Evolutionary conservation across 2,797 vertebrate genomes (phyloP).

Genomic region (Borostomias antarcticus): DNA sequence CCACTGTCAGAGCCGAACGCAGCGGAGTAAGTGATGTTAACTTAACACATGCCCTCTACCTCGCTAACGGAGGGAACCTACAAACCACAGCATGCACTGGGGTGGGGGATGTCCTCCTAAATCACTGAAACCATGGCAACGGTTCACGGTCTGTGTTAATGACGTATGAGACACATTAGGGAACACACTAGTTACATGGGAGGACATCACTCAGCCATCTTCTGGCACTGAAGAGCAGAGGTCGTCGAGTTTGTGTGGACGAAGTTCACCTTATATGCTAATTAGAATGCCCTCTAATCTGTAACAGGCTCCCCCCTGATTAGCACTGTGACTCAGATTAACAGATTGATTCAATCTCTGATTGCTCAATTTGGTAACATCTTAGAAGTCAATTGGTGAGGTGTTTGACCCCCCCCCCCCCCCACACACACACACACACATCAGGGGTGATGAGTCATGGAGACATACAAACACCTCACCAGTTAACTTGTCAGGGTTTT

Average conservation of each 20-base stretch:
- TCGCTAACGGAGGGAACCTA: neutral
- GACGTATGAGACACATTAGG: slow-evolving; percentile 44
- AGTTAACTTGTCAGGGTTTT: too few species aligned
- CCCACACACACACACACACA: too few species aligned
- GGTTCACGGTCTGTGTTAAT: slow-evolving; percentile 43
- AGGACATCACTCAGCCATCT: slow-evolving; percentile 33
- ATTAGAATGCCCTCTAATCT: slow-evolving; percentile 54
- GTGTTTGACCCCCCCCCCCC: neutral
- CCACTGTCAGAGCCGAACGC: neutral
- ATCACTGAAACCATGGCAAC: slow-evolving; percentile 25
- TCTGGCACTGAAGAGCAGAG: neutral
- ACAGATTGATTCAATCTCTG: slow-evolving; percentile 27
- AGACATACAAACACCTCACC: too few species aligned
- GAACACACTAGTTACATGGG: slow-evolving; percentile 27
- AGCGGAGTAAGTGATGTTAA: slow-evolving; percentile 36
- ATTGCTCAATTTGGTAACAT: neutral
- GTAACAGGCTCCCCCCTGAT: slow-evolving; percentile 38
- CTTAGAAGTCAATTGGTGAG: neutral
- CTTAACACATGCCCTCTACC: slow-evolving; percentile 30
- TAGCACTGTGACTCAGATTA: slow-evolving; percentile 12
- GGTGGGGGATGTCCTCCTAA: slow-evolving; percentile 36
- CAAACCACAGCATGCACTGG: too few species aligned
- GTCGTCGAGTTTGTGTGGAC: neutral
- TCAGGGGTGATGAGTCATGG: too few species aligned
- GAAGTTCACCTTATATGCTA: slow-evolving; percentile 55